phyloP scores from a whole-genome alignment of 1,140 invertebrate species.

The Eupeodes corollae region DNA sequence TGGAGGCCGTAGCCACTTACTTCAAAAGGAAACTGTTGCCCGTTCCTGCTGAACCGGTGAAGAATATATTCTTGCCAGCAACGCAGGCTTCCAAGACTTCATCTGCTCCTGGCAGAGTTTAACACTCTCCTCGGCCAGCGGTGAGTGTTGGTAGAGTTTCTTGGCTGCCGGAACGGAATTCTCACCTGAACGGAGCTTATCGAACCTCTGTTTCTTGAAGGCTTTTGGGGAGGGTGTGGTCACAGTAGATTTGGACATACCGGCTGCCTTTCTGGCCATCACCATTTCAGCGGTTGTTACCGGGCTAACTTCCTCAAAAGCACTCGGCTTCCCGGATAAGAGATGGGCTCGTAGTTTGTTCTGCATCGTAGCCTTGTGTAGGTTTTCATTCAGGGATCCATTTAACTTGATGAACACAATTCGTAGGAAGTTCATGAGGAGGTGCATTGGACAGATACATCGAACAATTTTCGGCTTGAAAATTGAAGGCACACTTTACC shows the following conservation, averaged over 20 bases:
- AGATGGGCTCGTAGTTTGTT: conserved; percentile 49
- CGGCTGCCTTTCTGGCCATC: conserved; percentile 41
- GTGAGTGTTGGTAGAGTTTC: conserved; percentile 50
- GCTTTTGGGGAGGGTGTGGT: conserved; percentile 58
- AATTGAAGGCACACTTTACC: conserved; percentile 82
- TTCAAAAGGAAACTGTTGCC: conserved; percentile 83
- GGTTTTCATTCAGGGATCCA: conserved; percentile 29
- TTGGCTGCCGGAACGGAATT: conserved; percentile 42
- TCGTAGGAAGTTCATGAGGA: conserved; percentile 69
- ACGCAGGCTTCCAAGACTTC: conserved; percentile 64
- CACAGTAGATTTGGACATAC: conserved; percentile 41
- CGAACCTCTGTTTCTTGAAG: conserved; percentile 42
- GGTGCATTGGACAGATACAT: conserved; percentile 83
- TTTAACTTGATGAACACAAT: conserved; percentile 72
- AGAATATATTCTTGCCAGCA: conserved; percentile 73
- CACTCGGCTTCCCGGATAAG: conserved; percentile 51
- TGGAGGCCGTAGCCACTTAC: conserved; percentile 80
- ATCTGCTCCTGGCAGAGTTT: conserved; percentile 66
- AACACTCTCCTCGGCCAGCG: conserved; percentile 39
- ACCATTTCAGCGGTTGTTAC: conserved; percentile 59
- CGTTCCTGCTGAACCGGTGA: conserved; percentile 87
- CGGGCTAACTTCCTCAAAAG: conserved; percentile 75
- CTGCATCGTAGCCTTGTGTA: conserved; percentile 29
- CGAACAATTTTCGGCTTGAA: conserved; percentile 62
- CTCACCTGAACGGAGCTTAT: conserved; percentile 27